These are phyloP conservation scores for Beaufortia kweichowensis DNA, from an alignment of 2,113 vertebrate species.

Conservation along the genomic window DNA sequence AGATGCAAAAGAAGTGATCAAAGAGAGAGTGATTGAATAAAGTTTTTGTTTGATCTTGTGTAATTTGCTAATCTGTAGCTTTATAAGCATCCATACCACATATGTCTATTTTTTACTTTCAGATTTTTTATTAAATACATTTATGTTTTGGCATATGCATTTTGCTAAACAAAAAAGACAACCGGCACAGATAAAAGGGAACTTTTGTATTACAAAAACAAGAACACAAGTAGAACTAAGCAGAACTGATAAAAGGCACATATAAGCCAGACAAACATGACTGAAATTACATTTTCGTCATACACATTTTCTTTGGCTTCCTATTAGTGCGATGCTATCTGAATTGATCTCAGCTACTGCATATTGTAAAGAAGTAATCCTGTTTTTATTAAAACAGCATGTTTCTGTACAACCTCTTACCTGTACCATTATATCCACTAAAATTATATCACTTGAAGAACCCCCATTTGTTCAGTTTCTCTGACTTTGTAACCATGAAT, in stretches of 20 bases:
- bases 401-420: neutral
- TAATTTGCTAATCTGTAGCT: neutral
- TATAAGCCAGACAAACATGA: conserved; percentile 21
- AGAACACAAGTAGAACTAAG: conserved; percentile 4
- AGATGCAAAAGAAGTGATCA: neutral
- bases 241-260: neutral
- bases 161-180: neutral
- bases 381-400: conserved; percentile 3
- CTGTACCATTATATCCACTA: neutral
- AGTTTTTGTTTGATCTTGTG: neutral
- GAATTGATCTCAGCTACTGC: conserved; percentile 22
- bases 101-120: neutral
- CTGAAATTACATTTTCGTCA: conserved; percentile 31
- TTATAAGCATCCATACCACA: neutral
- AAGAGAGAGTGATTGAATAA: neutral
- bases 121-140: neutral
- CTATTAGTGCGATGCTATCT: conserved; percentile 6
- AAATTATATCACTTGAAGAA: neutral
- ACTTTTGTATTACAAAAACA: conserved; percentile 38
- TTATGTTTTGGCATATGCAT: neutral
- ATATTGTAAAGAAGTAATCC: conserved; percentile 1
- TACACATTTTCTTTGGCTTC: neutral
- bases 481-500: neutral
- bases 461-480: conserved; percentile 8
- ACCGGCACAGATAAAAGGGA: neutral